phyloP scores from a whole-genome alignment of 2,888 invertebrate species.

The Chymomyza caudatula region DNA sequence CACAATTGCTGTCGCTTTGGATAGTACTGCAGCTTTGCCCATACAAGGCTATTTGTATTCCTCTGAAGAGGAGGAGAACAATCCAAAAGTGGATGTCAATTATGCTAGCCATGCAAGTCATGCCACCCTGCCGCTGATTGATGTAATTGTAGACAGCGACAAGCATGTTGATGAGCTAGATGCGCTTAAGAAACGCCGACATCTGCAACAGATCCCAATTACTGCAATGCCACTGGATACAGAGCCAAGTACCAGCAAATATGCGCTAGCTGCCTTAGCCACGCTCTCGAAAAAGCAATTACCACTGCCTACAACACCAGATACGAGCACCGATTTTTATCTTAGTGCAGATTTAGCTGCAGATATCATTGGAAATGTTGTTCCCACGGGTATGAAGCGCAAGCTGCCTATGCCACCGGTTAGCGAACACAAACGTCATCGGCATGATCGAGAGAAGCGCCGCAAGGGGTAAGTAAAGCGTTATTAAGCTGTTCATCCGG shows the following conservation, averaged over 20 bases:
- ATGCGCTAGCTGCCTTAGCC: constrained; percentile 6
- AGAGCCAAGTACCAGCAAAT: constrained; percentile 36
- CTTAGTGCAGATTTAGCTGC: neutral
- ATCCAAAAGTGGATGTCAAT: constrained; percentile 29
- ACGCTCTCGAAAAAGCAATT: constrained; percentile 8
- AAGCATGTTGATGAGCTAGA: constrained; percentile 75
- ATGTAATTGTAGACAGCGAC: constrained; percentile 66
- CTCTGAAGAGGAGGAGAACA: constrained; percentile 65
- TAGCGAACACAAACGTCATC: constrained; percentile 4
- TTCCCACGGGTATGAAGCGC: neutral
- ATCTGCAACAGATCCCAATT: neutral
- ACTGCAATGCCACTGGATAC: constrained; percentile 18
- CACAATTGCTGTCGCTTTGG: neutral
- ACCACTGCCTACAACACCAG: constrained; percentile 1
- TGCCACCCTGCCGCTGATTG: constrained; percentile 47
- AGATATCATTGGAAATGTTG: neutral
- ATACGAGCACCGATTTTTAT: neutral
- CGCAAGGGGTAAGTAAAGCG: constrained; percentile 86
- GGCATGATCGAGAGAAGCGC: constrained; percentile 78
- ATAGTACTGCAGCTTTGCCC: constrained; percentile 38
- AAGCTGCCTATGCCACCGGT: constrained; percentile 2
- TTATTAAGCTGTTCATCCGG: neutral
- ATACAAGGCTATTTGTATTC: constrained; percentile 72
- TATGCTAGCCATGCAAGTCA: constrained; percentile 42
- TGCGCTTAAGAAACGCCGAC: constrained; percentile 56